phyloP scores from a whole-genome alignment of 2,888 invertebrate genomes.

The Euspilapteryx auroguttella region DNA sequence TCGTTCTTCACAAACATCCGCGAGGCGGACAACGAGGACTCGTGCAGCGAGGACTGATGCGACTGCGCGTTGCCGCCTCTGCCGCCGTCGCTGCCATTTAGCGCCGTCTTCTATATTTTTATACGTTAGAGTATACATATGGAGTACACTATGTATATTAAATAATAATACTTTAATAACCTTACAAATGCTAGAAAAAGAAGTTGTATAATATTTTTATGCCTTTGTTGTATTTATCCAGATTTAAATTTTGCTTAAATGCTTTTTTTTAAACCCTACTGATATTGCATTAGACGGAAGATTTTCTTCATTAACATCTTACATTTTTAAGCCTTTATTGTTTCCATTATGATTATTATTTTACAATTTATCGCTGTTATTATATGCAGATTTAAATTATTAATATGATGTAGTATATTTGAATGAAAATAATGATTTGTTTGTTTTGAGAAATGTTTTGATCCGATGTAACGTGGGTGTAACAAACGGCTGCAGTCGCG shows the following conservation, averaged over 20 bases:
- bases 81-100: slow-evolving; percentile 10
- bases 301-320: neutral
- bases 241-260: slow-evolving; percentile 18
- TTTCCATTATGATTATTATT: neutral
- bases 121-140: slow-evolving; percentile 29
- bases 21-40: slow-evolving; percentile 68
- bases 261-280: slow-evolving; percentile 6
- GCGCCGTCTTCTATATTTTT: slow-evolving; percentile 26
- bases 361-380: neutral
- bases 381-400: too few species aligned
- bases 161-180: slow-evolving; percentile 22
- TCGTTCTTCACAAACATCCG: slow-evolving; percentile 72
- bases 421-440: too few species aligned
- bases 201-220: slow-evolving; percentile 37
- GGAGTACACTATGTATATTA: slow-evolving; percentile 19
- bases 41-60: slow-evolving; percentile 52
- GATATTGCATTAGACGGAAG: too few species aligned
- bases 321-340: neutral
- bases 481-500: too few species aligned
- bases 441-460: too few species aligned
- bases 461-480: too few species aligned
- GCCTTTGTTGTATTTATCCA: slow-evolving; percentile 30
- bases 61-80: slow-evolving; percentile 14
- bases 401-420: too few species aligned
- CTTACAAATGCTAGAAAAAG: slow-evolving; percentile 24